These are phyloP conservation scores for Ibycter americanus DNA, from an alignment of 2,797 vertebrate species.

Conservation along the genomic window DNA sequence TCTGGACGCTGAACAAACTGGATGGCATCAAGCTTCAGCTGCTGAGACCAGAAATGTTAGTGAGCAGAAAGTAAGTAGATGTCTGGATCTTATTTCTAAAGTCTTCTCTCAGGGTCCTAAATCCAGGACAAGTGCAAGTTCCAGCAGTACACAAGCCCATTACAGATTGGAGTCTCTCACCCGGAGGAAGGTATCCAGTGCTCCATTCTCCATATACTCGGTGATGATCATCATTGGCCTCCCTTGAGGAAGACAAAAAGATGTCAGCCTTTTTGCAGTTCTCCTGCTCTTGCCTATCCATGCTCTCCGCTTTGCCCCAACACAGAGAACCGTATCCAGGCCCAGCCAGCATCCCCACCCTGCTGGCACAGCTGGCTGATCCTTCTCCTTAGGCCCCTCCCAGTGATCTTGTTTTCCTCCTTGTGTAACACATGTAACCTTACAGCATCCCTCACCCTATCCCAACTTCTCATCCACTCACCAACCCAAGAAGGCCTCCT, in stretches of 20 bases:
- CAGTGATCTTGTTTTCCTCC: background rate
- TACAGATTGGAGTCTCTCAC: slow-evolving; percentile 52
- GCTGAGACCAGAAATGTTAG: background rate
- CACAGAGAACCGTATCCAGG: background rate
- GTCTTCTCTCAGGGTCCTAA: background rate
- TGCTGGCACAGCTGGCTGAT: background rate
- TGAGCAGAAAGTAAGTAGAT: background rate
- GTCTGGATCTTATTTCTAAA: background rate
- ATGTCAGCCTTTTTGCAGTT: background rate
- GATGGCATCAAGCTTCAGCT: background rate
- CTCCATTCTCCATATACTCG: slow-evolving; percentile 83
- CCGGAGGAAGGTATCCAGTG: slow-evolving; percentile 80
- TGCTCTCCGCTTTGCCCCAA: background rate
- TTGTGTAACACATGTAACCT: background rate
- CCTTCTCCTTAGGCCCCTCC: background rate
- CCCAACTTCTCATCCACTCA: background rate
- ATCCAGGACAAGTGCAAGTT: background rate
- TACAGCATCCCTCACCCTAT: background rate
- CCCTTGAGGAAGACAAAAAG: slow-evolving; percentile 59
- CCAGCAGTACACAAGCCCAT: background rate
- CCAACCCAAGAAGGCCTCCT: background rate
- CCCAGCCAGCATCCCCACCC: background rate
- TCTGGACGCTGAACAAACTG: background rate
- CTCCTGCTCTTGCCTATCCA: background rate
- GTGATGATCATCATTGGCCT: slow-evolving; percentile 84